phyloP scores from a whole-genome alignment of 2,113 vertebrate species.

The Ceyx cyanopectus region DNA sequence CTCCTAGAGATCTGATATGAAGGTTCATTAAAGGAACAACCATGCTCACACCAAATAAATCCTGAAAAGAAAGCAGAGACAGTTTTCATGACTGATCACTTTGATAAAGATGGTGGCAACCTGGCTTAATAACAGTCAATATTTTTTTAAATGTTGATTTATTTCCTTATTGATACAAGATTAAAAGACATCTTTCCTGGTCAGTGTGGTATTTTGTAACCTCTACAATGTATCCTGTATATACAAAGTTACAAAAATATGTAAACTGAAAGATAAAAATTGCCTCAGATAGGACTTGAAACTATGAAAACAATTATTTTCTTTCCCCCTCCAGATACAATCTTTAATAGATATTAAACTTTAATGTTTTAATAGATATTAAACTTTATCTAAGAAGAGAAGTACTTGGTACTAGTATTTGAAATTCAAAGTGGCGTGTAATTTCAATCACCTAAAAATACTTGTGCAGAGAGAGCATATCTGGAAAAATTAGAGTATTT shows the following conservation, averaged over 20 bases:
- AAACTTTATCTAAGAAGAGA: neutral
- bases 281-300: neutral
- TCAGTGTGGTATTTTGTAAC: neutral
- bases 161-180: neutral
- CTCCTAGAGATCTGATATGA: constrained; percentile 92
- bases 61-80: constrained; percentile 76
- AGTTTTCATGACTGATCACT: neutral
- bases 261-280: neutral
- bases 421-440: neutral
- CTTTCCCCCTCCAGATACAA: neutral
- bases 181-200: neutral
- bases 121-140: neutral
- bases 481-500: neutral
- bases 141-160: neutral
- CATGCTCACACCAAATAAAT: constrained; percentile 97
- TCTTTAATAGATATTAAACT: neutral
- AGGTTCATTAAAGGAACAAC: constrained; percentile 92
- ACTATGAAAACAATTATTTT: neutral
- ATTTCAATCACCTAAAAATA: neutral
- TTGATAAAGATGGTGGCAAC: neutral
- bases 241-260: neutral
- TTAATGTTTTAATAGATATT: neutral
- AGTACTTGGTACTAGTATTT: neutral
- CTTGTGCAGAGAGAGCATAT: neutral
- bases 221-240: neutral